A percentile compares a stretch with the other conserved stretches of the same genome.
These are phyloP conservation scores for Xiphophorus couchianus DNA, from an alignment of 2,113 vertebrate genomes.

Conservation along the genomic window DNA sequence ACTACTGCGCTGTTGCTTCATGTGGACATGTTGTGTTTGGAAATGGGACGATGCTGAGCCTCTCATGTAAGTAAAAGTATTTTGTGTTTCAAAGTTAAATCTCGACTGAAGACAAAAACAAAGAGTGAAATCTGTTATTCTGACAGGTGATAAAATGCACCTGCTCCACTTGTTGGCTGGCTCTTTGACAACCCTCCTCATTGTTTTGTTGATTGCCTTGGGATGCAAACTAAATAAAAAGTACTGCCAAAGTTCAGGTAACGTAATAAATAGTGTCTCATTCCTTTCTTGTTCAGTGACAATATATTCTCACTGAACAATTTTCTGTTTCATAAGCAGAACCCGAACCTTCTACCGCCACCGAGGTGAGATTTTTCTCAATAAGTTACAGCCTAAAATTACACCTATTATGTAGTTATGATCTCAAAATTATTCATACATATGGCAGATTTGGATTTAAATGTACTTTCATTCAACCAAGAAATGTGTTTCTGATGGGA, in stretches of 20 bases:
- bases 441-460: too few relatives aligned
- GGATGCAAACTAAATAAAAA: neutral
- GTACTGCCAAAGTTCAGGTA: neutral
- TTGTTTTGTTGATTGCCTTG: constrained; percentile 7
- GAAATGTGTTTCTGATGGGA: neutral
- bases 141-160: neutral
- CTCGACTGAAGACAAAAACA: neutral
- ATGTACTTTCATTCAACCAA: too few relatives aligned
- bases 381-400: neutral
- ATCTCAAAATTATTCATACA: too few relatives aligned
- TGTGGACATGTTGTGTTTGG: too few relatives aligned
- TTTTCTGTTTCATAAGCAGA: too few relatives aligned
- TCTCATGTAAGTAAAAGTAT: too few relatives aligned
- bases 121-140: neutral
- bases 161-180: constrained; percentile 26
- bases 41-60: constrained; percentile 7
- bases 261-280: too few relatives aligned
- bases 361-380: neutral
- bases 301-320: neutral
- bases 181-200: constrained; percentile 8
- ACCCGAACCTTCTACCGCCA: too few relatives aligned
- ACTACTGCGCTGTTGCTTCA: constrained; percentile 41
- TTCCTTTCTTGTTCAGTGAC: neutral
- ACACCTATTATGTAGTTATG: neutral
- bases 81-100: too few relatives aligned